A percentile compares a stretch with the other conserved stretches of the same genome.
Evolutionary conservation across 2,888 invertebrate species (phyloP).

Genomic region (Melinaea menophilus): DNA sequence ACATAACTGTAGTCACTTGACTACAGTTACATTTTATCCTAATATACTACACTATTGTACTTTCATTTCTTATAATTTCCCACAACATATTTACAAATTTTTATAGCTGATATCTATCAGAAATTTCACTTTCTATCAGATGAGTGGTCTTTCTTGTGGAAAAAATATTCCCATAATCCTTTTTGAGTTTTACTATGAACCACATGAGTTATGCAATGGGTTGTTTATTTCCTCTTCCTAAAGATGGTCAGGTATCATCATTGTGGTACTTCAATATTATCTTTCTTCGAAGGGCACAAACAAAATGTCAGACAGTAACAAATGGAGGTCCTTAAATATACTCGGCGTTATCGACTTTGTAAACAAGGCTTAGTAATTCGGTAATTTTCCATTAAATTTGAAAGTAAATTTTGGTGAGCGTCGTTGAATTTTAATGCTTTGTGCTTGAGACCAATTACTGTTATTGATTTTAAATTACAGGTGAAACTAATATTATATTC

Average conservation of each 20-base stretch:
- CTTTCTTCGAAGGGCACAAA: slow-evolving; percentile 17
- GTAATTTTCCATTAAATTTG: slow-evolving; percentile 60
- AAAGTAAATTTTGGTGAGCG: slow-evolving; percentile 54
- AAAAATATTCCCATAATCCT: slow-evolving; percentile 63
- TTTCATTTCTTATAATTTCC: too few species aligned
- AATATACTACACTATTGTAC: too few species aligned
- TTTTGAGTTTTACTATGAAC: slow-evolving; percentile 59
- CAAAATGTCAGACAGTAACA: slow-evolving; percentile 25
- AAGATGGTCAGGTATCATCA: slow-evolving; percentile 61
- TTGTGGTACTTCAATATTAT: slow-evolving; percentile 26
- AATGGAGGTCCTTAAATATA: slow-evolving; percentile 28
- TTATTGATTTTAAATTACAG: slow-evolving; percentile 9
- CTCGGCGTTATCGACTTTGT: slow-evolving; percentile 46
- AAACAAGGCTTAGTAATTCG: slow-evolving; percentile 53
- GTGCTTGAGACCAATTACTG: slow-evolving; percentile 27
- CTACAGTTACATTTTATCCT: too few species aligned
- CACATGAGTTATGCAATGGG: slow-evolving; percentile 60
- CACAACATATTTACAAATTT: too few species aligned
- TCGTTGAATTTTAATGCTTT: slow-evolving; percentile 61
- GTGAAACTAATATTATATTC: slow-evolving; percentile 2
- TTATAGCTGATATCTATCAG: too few species aligned
- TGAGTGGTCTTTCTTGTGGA: too few species aligned
- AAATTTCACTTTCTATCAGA: too few species aligned
- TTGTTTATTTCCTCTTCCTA: slow-evolving; percentile 67
- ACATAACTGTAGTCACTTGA: too few species aligned